These are phyloP conservation scores for rat (Rattus norvegicus) DNA, from an alignment of 2,113 vertebrate genomes.

Conservation along the genomic window GRCr8 NC_086022.1:15135501-15136000, in stretches of 20 bases:
- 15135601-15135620: too few relatives aligned
- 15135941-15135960: background rate
- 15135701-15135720: background rate
- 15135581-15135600: too few relatives aligned
- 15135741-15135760: background rate
- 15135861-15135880: background rate
- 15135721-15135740: background rate
- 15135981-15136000: slow-evolving; percentile 2
- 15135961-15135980: background rate
- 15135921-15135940: slow-evolving; percentile 46
- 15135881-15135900: background rate
- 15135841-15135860: background rate
- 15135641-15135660: background rate
- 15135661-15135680: background rate
- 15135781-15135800: background rate
- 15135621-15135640: too few relatives aligned
- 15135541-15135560: too few relatives aligned
- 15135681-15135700: background rate
- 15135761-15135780: background rate
- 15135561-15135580: too few relatives aligned
- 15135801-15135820: background rate
- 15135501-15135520: background rate
- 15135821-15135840: background rate
- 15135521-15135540: background rate
- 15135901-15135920: background rate